These are phyloP conservation scores for Cynaeus angustus DNA, from an alignment of 2,888 invertebrate species.

Conservation along the genomic window DNA sequence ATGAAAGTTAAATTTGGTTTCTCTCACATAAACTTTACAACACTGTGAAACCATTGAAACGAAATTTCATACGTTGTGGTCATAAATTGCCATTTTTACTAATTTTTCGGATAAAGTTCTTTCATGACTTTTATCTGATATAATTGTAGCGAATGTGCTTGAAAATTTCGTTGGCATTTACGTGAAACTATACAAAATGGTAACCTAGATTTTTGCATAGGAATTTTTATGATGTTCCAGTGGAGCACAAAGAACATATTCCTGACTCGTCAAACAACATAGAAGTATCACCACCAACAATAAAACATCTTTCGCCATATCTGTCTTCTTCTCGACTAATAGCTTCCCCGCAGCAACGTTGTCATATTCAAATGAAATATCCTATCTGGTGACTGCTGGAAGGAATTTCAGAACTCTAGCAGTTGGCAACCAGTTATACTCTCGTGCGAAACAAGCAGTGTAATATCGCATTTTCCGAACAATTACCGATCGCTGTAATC, in stretches of 20 bases:
- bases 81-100: too few relatives aligned
- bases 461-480: slow-evolving; percentile 6
- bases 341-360: not conserved
- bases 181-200: too few relatives aligned
- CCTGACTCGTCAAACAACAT: slow-evolving; percentile 6
- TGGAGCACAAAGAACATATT: too few relatives aligned
- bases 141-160: too few relatives aligned
- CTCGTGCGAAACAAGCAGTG: not conserved
- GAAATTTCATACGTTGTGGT: not conserved
- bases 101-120: too few relatives aligned
- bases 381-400: not conserved
- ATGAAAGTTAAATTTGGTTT: slow-evolving; percentile 2
- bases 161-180: too few relatives aligned
- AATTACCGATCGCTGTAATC: slow-evolving; percentile 11
- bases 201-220: too few relatives aligned
- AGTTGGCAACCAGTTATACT: slow-evolving; percentile 1
- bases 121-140: too few relatives aligned
- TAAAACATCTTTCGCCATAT: slow-evolving; percentile 10
- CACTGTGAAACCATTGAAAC: not conserved
- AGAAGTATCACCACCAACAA: not conserved
- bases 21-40: not conserved
- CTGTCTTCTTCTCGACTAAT: slow-evolving; percentile 13
- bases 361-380: slow-evolving; percentile 9
- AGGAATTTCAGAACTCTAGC: not conserved
- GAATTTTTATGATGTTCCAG: too few relatives aligned